A percentile compares a stretch with the other conserved stretches of the same genome.
Evolutionary conservation across 2,797 vertebrate species (phyloP).

Genomic region (Tragelaphus eurycerus): DNA sequence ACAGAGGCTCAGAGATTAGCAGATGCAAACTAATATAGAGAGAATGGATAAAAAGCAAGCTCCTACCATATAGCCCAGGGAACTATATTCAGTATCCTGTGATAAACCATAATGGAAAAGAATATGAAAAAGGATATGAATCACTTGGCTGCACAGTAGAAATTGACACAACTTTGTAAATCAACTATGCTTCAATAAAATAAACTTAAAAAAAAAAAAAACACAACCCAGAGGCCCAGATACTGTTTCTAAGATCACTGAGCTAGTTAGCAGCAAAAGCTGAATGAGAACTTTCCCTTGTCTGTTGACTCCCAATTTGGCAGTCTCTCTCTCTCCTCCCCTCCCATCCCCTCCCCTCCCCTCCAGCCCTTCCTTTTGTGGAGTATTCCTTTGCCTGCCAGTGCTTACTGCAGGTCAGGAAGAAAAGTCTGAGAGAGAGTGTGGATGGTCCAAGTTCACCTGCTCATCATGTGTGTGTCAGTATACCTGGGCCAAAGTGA

Average conservation of each 20-base stretch:
- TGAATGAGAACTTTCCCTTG: background rate
- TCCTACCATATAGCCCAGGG: background rate
- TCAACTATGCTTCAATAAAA: background rate
- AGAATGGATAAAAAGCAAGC: background rate
- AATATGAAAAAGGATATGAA: background rate
- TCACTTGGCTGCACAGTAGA: background rate
- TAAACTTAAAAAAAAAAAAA: background rate
- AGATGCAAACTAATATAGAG: background rate
- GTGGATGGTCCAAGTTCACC: background rate
- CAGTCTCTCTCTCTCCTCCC: background rate
- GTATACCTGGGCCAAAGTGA: background rate
- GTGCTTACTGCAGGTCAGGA: background rate
- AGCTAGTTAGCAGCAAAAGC: background rate
- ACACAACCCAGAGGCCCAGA: background rate
- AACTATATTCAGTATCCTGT: background rate
- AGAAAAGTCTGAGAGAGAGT: background rate
- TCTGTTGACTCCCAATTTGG: background rate
- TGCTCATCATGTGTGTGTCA: background rate
- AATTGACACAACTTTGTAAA: background rate
- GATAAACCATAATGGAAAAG: background rate
- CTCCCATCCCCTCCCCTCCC: fast-evolving
- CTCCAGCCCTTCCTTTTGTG: background rate
- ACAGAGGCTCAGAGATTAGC: background rate
- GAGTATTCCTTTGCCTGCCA: background rate
- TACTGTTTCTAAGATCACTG: background rate